Evolutionary conservation across 1,140 invertebrate genomes (phyloP).

Genomic region (Trichoplusia ni): DNA sequence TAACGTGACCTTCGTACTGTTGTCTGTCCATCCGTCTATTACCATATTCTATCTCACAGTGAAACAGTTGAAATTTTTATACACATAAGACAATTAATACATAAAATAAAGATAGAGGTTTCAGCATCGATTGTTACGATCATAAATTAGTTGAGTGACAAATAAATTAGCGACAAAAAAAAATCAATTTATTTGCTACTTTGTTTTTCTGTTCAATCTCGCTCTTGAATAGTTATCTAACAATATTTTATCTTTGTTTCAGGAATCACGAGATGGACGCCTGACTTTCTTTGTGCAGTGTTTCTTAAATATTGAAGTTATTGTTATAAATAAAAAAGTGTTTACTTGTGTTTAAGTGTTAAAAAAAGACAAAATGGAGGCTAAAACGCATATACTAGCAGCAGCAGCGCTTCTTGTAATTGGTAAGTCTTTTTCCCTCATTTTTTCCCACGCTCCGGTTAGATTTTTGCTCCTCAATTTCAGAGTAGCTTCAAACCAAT

Average conservation of each 20-base stretch:
- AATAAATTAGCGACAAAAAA: no score
- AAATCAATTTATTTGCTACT: background rate
- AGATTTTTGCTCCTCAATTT: no score
- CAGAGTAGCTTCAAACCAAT: no score
- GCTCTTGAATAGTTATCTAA: background rate
- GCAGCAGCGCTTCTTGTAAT: slow-evolving; percentile 42
- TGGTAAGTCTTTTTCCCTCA: slow-evolving; percentile 60
- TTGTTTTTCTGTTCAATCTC: background rate
- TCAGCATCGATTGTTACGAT: no score
- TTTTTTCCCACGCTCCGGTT: no score
- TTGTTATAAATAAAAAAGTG: slow-evolving; percentile 35
- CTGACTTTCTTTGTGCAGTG: slow-evolving; percentile 36
- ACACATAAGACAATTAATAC: no score
- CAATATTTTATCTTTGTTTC: slow-evolving; percentile 45
- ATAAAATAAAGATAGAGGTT: no score
- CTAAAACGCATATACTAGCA: slow-evolving; percentile 42
- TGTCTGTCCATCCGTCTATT: no score
- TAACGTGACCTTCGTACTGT: no score
- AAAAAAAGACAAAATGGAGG: slow-evolving; percentile 51
- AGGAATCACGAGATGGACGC: slow-evolving; percentile 55
- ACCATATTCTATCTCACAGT: no score
- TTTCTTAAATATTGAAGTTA: slow-evolving; percentile 32
- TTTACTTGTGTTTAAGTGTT: slow-evolving; percentile 26
- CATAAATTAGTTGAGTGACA: no score
- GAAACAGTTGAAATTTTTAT: no score